Percentiles rank a stretch among this genome's conserved stretches.
phyloP scores from a whole-genome alignment of 2,888 invertebrate genomes.

The Chrysolina haemoptera region DNA sequence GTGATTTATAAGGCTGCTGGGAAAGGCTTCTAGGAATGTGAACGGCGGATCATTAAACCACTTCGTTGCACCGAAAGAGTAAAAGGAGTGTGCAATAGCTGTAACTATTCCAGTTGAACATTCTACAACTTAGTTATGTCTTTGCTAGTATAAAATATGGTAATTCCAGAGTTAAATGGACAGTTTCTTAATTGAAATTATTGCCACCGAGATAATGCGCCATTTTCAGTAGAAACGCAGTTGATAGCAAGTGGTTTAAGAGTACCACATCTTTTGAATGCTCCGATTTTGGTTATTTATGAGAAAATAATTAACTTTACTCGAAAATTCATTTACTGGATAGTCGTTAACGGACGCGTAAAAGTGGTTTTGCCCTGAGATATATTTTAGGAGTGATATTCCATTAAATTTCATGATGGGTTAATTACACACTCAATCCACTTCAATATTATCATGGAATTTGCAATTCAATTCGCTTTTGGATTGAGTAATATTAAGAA shows the following conservation, averaged over 20 bases:
- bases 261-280: conserved; percentile 46
- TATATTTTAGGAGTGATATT: conserved; percentile 31
- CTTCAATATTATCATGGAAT: conserved; percentile 36
- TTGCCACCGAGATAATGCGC: conserved; percentile 44
- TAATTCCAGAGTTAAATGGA: conserved; percentile 51
- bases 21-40: conserved; percentile 67
- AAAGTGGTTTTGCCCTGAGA: conserved; percentile 36
- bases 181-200: conserved; percentile 27
- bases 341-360: conserved; percentile 46
- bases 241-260: conserved; percentile 50
- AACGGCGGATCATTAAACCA: conserved; percentile 65
- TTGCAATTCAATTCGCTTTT: background rate
- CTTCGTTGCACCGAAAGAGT: conserved; percentile 68
- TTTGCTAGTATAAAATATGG: conserved; percentile 55
- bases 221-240: conserved; percentile 40
- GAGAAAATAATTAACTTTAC: conserved; percentile 52
- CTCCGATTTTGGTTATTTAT: conserved; percentile 53
- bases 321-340: conserved; percentile 44
- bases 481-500: background rate
- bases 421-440: conserved; percentile 37
- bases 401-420: conserved; percentile 40
- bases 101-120: conserved; percentile 66
- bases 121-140: conserved; percentile 53
- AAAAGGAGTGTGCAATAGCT: conserved; percentile 64
- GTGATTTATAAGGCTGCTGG: conserved; percentile 69